Evolutionary conservation across 2,113 vertebrate genomes (phyloP).

Genomic region (Aythya baeri): DNA sequence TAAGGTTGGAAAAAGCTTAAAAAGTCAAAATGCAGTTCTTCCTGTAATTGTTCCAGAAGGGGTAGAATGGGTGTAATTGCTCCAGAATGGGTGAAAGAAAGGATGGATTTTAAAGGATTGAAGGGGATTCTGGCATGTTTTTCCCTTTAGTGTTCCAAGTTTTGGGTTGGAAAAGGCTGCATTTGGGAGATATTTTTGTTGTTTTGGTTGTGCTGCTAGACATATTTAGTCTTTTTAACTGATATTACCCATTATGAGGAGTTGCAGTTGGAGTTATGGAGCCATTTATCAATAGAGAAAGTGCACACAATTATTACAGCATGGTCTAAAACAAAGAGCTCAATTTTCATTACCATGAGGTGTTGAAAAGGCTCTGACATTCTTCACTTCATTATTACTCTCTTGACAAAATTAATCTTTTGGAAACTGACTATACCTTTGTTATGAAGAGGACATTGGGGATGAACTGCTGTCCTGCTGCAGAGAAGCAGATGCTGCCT

Average conservation of each 20-base stretch:
- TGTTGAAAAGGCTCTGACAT: not conserved
- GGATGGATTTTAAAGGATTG: not conserved
- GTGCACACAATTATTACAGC: not conserved
- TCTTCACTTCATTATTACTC: not conserved
- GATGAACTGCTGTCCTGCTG: not conserved
- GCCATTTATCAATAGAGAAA: conserved; percentile 10
- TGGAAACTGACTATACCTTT: not conserved
- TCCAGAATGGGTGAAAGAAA: not conserved
- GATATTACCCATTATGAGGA: not conserved
- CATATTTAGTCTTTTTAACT: not conserved
- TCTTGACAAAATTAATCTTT: not conserved
- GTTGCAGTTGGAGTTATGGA: not conserved
- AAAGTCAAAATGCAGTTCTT: not conserved
- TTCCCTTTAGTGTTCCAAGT: conserved; percentile 22
- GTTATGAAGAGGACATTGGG: not conserved
- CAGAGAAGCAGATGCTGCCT: not conserved
- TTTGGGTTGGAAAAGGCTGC: not conserved
- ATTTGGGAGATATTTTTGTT: not conserved
- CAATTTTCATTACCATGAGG: not conserved
- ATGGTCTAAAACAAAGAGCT: not conserved
- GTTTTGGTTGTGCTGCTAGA: conserved; percentile 19
- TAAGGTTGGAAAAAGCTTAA: not conserved
- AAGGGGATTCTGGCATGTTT: conserved; percentile 7
- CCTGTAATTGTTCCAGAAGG: not conserved
- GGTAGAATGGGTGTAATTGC: not conserved